Base-by-base conservation (phyloP, 2,113 vertebrate genomes). In the Tenebrosternarchus preto region DNA sequence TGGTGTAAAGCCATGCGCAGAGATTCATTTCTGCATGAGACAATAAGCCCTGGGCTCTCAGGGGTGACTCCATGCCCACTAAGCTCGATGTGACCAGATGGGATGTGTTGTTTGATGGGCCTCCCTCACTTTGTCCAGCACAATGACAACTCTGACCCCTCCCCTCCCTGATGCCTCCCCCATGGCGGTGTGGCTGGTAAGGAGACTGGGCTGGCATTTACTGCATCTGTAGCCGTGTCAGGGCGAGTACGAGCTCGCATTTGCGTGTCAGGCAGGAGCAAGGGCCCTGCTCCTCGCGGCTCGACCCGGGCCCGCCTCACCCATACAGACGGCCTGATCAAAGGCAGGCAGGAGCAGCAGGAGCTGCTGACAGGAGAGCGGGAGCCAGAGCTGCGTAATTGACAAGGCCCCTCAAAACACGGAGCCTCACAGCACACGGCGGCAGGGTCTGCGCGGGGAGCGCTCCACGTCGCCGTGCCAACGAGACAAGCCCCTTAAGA, bases 301-400 rank as follows among this genome's bases (percentile, higher is more conserved):
- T 76, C 76, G 71, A 79, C 84, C 77, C 76, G 76, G 84, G 88
- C 85, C 87, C 61, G 80, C 60, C 75, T 81, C 80, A 39, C 85
- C 90, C 88, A 88, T 89, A 85, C 86, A 88, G 88, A 89, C 81
- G 85, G 87, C 85, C 86, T 90, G 91, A 92, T 92, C 92, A 92
- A 90, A 93, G 90, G 85, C 88, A 89, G 87, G 88, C 90, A 91
- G 92, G 87, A 88, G 89, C 87, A 50, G 86, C 85, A 88, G 88
- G 43, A 80, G 88, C 84, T 87, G 82, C 83, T 74, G 89, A 88
- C 91, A 91, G 88, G 90, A 87, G 89, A 87, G 87, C 76, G 88
- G 85, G 88, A 90, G 87, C 69, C 73, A 63, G 31, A 85, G 86
- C 84, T 91, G 90, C 91, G 91, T 93, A 90, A 93, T 93, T 93